phyloP scores from a whole-genome alignment of 2,113 vertebrate species.

The Aleadryas rufinucha region DNA sequence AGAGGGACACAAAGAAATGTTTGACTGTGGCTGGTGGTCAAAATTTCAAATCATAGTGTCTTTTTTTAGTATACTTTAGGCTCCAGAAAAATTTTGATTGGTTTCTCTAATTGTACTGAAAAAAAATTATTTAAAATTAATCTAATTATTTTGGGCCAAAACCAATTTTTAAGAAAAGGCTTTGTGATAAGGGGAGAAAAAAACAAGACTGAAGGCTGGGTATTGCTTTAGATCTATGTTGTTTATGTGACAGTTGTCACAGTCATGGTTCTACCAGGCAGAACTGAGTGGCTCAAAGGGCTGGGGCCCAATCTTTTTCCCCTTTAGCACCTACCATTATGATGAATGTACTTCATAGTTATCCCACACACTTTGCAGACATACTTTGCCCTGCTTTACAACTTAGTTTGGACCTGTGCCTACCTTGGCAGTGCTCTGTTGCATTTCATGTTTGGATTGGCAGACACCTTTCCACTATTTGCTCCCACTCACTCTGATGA shows the following conservation, averaged over 20 bases:
- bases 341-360: background rate
- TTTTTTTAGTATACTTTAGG: background rate
- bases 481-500: background rate
- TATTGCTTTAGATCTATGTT: background rate
- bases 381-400: background rate
- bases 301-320: background rate
- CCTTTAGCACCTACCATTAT: background rate
- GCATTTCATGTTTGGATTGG: constrained; percentile 45
- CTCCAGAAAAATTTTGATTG: background rate
- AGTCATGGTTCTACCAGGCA: background rate
- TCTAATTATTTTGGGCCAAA: background rate
- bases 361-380: background rate
- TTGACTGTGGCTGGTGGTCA: background rate
- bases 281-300: background rate
- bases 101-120: background rate
- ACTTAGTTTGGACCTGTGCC: background rate
- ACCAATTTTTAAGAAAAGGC: background rate
- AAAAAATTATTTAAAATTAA: background rate
- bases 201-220: background rate
- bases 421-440: constrained; percentile 10
- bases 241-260: background rate
- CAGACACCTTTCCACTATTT: background rate
- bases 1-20: background rate
- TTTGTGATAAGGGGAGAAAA: background rate
- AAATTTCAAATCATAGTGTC: background rate